phyloP scores from a whole-genome alignment of 2,797 vertebrate species.

The Meda fulgida region DNA sequence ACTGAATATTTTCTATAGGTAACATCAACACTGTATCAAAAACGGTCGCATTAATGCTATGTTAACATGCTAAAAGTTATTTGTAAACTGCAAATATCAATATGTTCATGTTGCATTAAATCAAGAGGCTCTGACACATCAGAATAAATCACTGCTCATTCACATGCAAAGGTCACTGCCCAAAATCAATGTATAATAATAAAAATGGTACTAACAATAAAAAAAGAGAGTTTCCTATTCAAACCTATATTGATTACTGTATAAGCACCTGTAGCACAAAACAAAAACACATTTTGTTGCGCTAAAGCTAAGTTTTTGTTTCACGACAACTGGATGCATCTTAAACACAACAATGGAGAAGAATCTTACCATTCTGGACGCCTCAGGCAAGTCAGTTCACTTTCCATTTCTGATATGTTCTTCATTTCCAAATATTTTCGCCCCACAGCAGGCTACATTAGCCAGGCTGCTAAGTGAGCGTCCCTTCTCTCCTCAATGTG shows the following conservation, averaged over 20 bases:
- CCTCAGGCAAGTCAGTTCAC: conserved; percentile 2
- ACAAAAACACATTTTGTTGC: conserved; percentile 21
- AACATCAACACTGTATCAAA: background rate
- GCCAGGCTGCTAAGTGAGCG: conserved; percentile 56
- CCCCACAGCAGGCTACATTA: conserved; percentile 21
- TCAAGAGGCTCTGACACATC: background rate
- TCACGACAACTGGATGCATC: background rate
- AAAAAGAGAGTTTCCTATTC: background rate
- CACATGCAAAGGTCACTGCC: background rate
- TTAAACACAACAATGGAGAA: conserved; percentile 8
- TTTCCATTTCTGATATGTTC: background rate
- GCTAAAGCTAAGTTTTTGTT: conserved; percentile 33
- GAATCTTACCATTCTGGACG: conserved; percentile 52
- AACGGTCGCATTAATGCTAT: background rate
- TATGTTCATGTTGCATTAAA: background rate
- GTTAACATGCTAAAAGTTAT: background rate
- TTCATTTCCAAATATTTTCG: background rate
- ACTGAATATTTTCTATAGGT: background rate
- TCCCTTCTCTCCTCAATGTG: conserved; percentile 62
- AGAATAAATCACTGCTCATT: conserved; percentile 22
- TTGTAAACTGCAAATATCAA: background rate
- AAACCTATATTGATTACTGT: background rate
- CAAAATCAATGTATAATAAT: background rate
- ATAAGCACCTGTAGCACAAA: conserved; percentile 49
- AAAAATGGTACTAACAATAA: background rate